These are phyloP conservation scores for Valencia hispanica DNA, from an alignment of 2,797 vertebrate genomes.

Conservation along the genomic window DNA sequence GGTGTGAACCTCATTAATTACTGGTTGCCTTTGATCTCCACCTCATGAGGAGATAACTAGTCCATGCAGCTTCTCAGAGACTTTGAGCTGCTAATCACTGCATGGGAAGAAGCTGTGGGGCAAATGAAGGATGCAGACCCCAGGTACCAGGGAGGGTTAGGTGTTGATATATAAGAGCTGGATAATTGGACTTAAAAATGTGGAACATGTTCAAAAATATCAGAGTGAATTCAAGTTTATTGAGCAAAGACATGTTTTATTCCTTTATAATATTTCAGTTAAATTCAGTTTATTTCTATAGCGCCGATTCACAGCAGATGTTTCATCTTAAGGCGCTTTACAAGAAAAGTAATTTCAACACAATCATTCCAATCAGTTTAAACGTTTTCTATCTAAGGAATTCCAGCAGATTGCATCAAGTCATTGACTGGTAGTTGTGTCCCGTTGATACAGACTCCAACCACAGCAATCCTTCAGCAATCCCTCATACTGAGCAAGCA, in stretches of 20 bases:
- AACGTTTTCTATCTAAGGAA: too few species aligned
- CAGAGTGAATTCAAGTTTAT: background rate
- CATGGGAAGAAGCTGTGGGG: conserved; percentile 26
- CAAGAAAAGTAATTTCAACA: too few species aligned
- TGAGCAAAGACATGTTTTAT: background rate
- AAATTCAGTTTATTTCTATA: too few species aligned
- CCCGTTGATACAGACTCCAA: too few species aligned
- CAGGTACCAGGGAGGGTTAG: conserved; percentile 2
- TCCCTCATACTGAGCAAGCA: too few species aligned
- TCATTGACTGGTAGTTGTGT: too few species aligned
- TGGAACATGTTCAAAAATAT: background rate
- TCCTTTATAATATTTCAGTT: background rate
- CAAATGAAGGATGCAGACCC: background rate
- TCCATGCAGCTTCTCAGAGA: conserved; percentile 12
- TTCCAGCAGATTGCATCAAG: too few species aligned
- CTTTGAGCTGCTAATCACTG: conserved; percentile 46
- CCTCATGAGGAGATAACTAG: conserved; percentile 59
- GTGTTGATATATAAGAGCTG: background rate
- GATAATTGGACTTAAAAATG: background rate
- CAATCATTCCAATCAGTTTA: too few species aligned
- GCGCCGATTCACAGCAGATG: too few species aligned
- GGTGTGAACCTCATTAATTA: conserved; percentile 54
- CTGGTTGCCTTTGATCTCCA: conserved; percentile 53
- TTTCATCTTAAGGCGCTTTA: too few species aligned
- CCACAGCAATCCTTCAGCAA: too few species aligned